Conservation (phyloP, 2,888 invertebrate genomes). For the Tenthredo notha region DNA sequence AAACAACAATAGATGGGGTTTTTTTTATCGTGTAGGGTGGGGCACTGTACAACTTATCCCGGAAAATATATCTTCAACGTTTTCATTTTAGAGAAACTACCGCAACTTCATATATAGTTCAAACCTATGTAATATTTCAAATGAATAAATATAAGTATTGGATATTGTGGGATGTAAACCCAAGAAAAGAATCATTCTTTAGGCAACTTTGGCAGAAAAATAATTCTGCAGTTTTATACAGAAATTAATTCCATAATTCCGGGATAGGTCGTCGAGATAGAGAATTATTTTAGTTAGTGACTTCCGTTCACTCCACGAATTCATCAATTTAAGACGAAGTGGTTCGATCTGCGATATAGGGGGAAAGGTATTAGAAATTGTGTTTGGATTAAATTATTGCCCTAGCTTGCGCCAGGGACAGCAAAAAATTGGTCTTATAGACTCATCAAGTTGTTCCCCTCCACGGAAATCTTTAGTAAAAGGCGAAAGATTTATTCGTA, state of each 20-base stretch:
- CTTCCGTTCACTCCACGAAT: no score
- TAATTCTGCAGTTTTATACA: no score
- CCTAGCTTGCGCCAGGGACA: constrained; percentile 67
- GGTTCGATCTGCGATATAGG: no score
- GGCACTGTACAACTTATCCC: background rate
- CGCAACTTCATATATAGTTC: background rate
- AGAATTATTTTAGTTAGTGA: no score
- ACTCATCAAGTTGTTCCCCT: constrained; percentile 74
- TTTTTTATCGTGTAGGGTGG: background rate
- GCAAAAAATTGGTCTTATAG: constrained; percentile 72
- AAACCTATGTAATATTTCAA: background rate
- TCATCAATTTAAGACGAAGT: no score
- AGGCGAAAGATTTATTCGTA: constrained; percentile 79
- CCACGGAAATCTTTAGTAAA: constrained; percentile 79
- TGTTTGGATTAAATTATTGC: constrained; percentile 60
- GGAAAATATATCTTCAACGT: no score
- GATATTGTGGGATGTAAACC: no score
- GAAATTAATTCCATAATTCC: no score
- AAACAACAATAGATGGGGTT: constrained; percentile 4
- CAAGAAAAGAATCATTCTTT: no score
- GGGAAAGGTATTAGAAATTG: background rate
- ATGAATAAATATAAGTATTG: background rate
- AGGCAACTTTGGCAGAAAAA: no score
- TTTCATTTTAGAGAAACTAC: background rate
- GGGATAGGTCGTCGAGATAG: no score